phyloP scores from a whole-genome alignment of 37 sponge, comb jelly and placozoan species.

The Halichondria panicea region DNA sequence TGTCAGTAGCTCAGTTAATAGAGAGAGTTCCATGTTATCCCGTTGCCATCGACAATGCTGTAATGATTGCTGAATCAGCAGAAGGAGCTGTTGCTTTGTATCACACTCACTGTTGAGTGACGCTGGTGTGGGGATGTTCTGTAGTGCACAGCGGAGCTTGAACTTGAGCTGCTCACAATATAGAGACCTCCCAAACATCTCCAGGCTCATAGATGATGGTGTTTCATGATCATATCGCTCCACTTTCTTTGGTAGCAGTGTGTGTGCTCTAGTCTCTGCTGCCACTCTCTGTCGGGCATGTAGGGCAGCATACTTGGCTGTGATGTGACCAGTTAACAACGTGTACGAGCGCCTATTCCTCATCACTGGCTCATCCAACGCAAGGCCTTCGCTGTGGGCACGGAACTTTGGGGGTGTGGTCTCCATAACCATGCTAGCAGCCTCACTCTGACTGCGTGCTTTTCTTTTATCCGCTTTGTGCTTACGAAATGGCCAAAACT shows the following conservation, averaged over 20 bases:
- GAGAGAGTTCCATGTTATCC: constrained; percentile 23
- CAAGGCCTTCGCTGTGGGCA: no score
- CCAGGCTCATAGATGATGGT: constrained; percentile 10
- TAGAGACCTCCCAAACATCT: constrained; percentile 9
- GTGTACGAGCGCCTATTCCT: constrained; percentile 32
- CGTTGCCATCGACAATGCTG: constrained; percentile 33
- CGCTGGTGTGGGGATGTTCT: constrained; percentile 37
- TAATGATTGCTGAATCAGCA: constrained; percentile 28
- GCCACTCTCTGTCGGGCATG: not conserved
- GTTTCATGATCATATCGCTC: not conserved
- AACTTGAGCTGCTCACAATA: constrained; percentile 48
- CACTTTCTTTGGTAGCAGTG: no score
- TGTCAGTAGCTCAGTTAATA: constrained; percentile 27
- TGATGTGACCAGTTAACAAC: constrained; percentile 10
- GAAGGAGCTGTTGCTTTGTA: constrained; percentile 12
- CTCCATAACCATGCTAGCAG: no score
- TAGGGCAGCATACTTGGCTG: constrained; percentile 10
- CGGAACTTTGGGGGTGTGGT: no score
- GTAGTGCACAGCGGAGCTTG: constrained; percentile 44
- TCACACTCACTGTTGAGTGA: not conserved
- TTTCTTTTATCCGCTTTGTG: no score
- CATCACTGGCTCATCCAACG: no score
- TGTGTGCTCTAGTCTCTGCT: not conserved
- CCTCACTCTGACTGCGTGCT: no score
- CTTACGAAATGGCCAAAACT: no score